These are phyloP conservation scores for Morinoia aosen DNA, from an alignment of 2,888 invertebrate genomes.

Conservation along the genomic window DNA sequence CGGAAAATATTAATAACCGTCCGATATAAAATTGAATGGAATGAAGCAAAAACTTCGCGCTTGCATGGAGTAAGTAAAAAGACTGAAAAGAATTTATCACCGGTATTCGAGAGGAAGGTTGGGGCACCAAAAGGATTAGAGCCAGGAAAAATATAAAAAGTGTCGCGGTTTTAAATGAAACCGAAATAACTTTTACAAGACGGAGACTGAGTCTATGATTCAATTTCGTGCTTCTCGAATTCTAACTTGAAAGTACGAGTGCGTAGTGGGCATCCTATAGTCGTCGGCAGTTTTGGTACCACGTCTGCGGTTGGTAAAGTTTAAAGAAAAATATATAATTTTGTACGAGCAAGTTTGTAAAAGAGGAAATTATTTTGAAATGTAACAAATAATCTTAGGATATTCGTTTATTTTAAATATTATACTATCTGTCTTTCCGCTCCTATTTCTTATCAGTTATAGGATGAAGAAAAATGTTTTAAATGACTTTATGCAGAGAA, in stretches of 20 bases:
- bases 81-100: slow-evolving; percentile 5
- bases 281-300: background rate
- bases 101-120: slow-evolving; percentile 9
- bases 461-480: no score
- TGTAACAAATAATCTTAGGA: no score
- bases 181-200: background rate
- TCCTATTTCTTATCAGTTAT: no score
- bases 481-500: no score
- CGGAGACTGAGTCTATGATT: background rate
- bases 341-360: no score
- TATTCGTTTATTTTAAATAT: no score
- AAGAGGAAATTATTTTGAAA: no score
- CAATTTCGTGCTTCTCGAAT: background rate
- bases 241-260: background rate
- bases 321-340: background rate
- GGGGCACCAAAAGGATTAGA: background rate
- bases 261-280: background rate
- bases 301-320: background rate
- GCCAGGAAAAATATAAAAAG: background rate
- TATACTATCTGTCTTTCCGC: no score
- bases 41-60: background rate
- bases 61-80: background rate
- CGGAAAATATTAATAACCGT: slow-evolving; percentile 43
- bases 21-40: background rate
- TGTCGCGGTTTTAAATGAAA: background rate